Evolutionary conservation across 2,113 vertebrate genomes (phyloP), one percentile per base, ranked within the genome.

Genomic region (Vulpes ferrilata): DNA sequence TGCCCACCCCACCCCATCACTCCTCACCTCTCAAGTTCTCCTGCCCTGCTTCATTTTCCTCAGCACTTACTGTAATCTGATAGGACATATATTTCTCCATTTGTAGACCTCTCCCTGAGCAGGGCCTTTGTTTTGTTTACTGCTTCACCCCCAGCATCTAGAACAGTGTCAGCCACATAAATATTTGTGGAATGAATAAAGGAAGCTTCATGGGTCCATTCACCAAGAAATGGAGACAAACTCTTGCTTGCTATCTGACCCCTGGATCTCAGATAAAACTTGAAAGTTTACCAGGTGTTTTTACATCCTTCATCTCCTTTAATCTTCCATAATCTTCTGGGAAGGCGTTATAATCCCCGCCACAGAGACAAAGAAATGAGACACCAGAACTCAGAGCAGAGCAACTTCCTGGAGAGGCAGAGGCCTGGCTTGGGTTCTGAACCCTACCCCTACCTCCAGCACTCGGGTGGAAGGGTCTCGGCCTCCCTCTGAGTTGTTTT

Each of bases 141-240:
- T 48, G 64, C 38, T 79, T 91, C 23, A 78, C 38, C 48, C 10
- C 51, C 57, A 73, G 76, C 48, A 30, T 78, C 60, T 43, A 83
- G 48, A 71, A 78, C 74, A 82, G 74, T 13, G n/a, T 23, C 81
- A 51, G 25, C 12, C 67, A 71, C 48, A 16, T 64, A 84, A 71
- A 94, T 79, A 86, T 81, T 55, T 90, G 38, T 7, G 65, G 69
- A 78, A 60, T 78, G 65, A 88, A 67, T 43, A 51, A 76, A 91
- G 30, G 82, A 90, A 62, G 27, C 22, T 48, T 55, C 53, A 0
- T 9, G 35, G 60, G 43, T 55, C 83, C 55, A 17, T 35, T 81
- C 35, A 35, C 38, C 51, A 80, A 83, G 81, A 93, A 93, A 93
- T 10, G 17, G 59, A 97, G 62, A 91, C 30, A 73, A 80, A 97